A percentile compares a stretch with the other conserved stretches of the same genome.
Evolutionary conservation across 2,888 invertebrate genomes (phyloP).

Genomic region (Vesta saturnalis): DNA sequence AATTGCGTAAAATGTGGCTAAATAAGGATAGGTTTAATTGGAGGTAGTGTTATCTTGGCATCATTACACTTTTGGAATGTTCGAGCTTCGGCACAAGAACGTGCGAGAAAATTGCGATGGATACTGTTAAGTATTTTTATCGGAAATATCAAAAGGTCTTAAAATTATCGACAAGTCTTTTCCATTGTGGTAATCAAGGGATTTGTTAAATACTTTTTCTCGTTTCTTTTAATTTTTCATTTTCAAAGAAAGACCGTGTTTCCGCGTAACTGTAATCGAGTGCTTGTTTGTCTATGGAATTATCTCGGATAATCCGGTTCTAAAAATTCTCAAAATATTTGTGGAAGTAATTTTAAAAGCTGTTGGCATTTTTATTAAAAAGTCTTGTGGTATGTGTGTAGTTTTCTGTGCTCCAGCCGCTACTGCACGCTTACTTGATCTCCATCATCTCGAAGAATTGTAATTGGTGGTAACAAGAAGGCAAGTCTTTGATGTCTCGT

Average conservation of each 20-base stretch:
- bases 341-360: slow-evolving; percentile 26
- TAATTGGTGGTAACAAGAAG: slow-evolving; percentile 43
- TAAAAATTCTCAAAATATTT: slow-evolving; percentile 8
- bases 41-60: slow-evolving; percentile 46
- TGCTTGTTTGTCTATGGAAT: slow-evolving; percentile 12
- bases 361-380: slow-evolving; percentile 32
- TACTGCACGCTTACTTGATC: slow-evolving; percentile 34
- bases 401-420: slow-evolving; percentile 25
- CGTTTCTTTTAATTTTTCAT: slow-evolving; percentile 11
- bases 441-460: slow-evolving; percentile 40
- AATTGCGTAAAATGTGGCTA: slow-evolving; percentile 42
- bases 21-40: slow-evolving; percentile 49
- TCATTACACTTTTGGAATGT: slow-evolving; percentile 46
- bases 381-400: slow-evolving; percentile 5
- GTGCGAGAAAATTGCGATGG: slow-evolving; percentile 38
- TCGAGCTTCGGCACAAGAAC: slow-evolving; percentile 36
- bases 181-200: slow-evolving; percentile 14
- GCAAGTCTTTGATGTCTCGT: slow-evolving; percentile 25
- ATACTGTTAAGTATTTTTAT: slow-evolving; percentile 39
- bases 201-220: slow-evolving; percentile 20
- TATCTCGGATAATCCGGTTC: slow-evolving; percentile 14
- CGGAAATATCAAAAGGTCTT: slow-evolving; percentile 36
- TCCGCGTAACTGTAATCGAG: slow-evolving; percentile 19
- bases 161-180: slow-evolving; percentile 16
- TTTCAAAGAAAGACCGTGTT: slow-evolving; percentile 26